These are phyloP conservation scores for Drosophila aldrichi DNA, from an alignment of 2,888 invertebrate species.

Conservation along the genomic window DNA sequence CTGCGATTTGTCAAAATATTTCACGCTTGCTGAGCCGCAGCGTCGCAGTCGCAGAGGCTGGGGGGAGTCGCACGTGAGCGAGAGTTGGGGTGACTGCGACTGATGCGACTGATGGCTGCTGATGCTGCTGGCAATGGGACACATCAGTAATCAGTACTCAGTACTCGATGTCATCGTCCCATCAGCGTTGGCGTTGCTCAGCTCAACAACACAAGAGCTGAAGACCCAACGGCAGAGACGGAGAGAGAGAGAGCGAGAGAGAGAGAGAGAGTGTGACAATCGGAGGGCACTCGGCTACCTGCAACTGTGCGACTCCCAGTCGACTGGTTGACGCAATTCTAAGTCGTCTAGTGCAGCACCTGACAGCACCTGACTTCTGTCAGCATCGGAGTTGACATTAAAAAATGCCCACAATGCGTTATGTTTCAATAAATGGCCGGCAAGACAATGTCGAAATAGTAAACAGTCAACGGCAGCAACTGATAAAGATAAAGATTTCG, in stretches of 20 bases:
- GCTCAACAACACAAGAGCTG: slow-evolving; percentile 20
- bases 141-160: slow-evolving; percentile 41
- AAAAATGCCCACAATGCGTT: slow-evolving; percentile 74
- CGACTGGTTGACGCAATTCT: slow-evolving; percentile 34
- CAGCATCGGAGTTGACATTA: slow-evolving; percentile 59
- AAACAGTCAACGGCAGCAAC: slow-evolving; percentile 53
- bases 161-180: slow-evolving; percentile 68
- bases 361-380: slow-evolving; percentile 31
- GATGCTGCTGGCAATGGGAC: slow-evolving; percentile 31
- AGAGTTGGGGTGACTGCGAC: slow-evolving; percentile 45
- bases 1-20: slow-evolving; percentile 83
- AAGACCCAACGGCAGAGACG: slow-evolving; percentile 6
- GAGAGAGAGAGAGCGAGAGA: not conserved
- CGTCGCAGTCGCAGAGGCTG: slow-evolving; percentile 11
- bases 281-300: slow-evolving; percentile 73
- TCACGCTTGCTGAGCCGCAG: slow-evolving; percentile 60
- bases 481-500: slow-evolving; percentile 62
- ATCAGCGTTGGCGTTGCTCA: slow-evolving; percentile 73
- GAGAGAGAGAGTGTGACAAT: slow-evolving; percentile 46
- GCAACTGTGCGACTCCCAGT: slow-evolving; percentile 73
- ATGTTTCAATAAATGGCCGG: slow-evolving; percentile 76
- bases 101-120: slow-evolving; percentile 21
- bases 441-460: slow-evolving; percentile 68
- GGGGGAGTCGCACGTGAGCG: slow-evolving; percentile 64
- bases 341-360: slow-evolving; percentile 26